These are phyloP conservation scores for Beaufortia kweichowensis DNA, from an alignment of 2,113 vertebrate species.

Conservation along the genomic window DNA sequence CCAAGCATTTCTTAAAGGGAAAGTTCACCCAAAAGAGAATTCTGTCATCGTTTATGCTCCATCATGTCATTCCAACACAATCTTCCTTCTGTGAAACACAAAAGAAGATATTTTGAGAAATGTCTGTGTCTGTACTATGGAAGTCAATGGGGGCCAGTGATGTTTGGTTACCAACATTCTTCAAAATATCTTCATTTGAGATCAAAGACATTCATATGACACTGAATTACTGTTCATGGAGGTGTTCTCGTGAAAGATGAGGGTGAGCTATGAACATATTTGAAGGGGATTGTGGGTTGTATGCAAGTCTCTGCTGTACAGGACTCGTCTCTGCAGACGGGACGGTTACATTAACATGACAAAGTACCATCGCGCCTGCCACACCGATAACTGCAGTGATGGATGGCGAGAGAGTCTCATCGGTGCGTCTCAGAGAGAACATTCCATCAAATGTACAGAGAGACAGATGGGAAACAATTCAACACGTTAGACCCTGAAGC, in stretches of 20 bases:
- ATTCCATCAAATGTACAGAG: constrained; percentile 43
- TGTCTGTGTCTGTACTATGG: no score
- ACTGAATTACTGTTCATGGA: no score
- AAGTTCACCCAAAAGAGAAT: no score
- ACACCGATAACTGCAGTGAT: constrained; percentile 42
- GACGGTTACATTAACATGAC: constrained; percentile 56
- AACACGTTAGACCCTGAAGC: not conserved
- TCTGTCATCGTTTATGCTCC: no score
- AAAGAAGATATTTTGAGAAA: no score
- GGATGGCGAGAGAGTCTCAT: constrained; percentile 24
- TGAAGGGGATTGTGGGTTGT: constrained; percentile 55
- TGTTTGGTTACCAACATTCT: no score
- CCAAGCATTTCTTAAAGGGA: no score
- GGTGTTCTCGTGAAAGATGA: not conserved
- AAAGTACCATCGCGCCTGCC: constrained; percentile 52
- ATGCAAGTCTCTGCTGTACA: constrained; percentile 39
- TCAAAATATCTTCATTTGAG: no score
- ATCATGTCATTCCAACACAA: no score
- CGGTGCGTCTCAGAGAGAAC: constrained; percentile 41
- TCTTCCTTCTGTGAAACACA: no score
- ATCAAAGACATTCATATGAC: no score
- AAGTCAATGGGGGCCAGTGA: no score
- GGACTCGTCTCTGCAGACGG: constrained; percentile 55
- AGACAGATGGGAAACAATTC: constrained; percentile 18
- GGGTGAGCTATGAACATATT: constrained; percentile 16